These are phyloP conservation scores for Drosophila peninsularis DNA, from an alignment of 2,888 invertebrate genomes.

Conservation along the genomic window DNA sequence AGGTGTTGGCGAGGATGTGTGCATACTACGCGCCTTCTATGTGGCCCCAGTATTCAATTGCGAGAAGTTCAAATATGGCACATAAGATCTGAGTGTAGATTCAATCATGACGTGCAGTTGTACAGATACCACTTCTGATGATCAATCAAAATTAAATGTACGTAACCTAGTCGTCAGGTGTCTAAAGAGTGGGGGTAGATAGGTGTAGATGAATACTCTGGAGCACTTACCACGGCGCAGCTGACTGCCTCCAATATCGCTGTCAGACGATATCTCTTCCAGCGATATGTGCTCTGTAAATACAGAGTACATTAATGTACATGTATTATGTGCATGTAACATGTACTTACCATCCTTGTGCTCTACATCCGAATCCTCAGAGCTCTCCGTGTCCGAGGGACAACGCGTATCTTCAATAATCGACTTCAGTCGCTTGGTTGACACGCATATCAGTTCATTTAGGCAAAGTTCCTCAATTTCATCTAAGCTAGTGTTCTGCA, in stretches of 20 bases:
- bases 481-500: slow-evolving; percentile 82
- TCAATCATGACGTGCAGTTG: slow-evolving; percentile 39
- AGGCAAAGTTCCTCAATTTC: slow-evolving; percentile 87
- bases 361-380: slow-evolving; percentile 83
- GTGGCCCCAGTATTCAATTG: slow-evolving; percentile 70
- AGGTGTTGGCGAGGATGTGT: slow-evolving; percentile 73
- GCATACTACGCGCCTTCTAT: slow-evolving; percentile 81
- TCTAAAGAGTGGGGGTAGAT: neutral
- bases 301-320: neutral
- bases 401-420: slow-evolving; percentile 85
- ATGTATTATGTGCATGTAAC: neutral
- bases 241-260: slow-evolving; percentile 77
- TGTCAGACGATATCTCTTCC: slow-evolving; percentile 87
- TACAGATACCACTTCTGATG: slow-evolving; percentile 29
- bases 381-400: slow-evolving; percentile 84
- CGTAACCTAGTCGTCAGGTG: neutral
- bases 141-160: slow-evolving; percentile 52
- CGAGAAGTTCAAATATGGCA: slow-evolving; percentile 74
- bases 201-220: neutral
- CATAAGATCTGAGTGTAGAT: slow-evolving; percentile 15
- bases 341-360: slow-evolving; percentile 76
- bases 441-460: slow-evolving; percentile 87
- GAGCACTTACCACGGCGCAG: slow-evolving; percentile 58
- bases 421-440: slow-evolving; percentile 87
- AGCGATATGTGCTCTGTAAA: slow-evolving; percentile 86